phyloP scores from a whole-genome alignment of 2,888 invertebrate species.

The Himalopsyche kuldschensis region DNA sequence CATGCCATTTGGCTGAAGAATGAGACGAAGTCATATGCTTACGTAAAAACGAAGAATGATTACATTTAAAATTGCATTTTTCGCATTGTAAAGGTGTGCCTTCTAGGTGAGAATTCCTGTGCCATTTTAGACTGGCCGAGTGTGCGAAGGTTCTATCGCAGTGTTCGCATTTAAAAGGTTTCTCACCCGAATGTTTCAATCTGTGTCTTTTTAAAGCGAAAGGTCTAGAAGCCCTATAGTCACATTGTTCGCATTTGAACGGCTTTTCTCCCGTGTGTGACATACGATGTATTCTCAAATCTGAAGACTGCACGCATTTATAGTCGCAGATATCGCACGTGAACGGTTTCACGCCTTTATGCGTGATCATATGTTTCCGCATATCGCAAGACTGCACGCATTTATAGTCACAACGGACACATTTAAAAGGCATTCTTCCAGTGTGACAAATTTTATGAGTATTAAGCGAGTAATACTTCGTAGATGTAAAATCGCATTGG shows the following conservation, averaged over 20 bases:
- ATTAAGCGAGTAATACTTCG: neutral
- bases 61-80: neutral
- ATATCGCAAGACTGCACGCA: neutral
- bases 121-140: neutral
- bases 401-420: neutral
- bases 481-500: neutral
- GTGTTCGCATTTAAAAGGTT: neutral
- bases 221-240: conserved; percentile 4
- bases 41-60: neutral
- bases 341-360: neutral
- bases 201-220: neutral
- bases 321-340: too few species aligned
- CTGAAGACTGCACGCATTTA: too few species aligned
- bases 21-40: neutral
- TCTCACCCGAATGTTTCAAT: neutral
- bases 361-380: neutral
- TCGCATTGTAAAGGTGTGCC: neutral
- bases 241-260: conserved; percentile 14
- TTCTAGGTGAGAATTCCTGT: neutral
- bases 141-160: neutral
- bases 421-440: neutral
- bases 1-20: neutral
- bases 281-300: too few species aligned
- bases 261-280: neutral
- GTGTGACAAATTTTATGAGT: neutral